Base-by-base conservation (phyloP, 2,888 invertebrate genomes). In the Biston betularia region DNA sequence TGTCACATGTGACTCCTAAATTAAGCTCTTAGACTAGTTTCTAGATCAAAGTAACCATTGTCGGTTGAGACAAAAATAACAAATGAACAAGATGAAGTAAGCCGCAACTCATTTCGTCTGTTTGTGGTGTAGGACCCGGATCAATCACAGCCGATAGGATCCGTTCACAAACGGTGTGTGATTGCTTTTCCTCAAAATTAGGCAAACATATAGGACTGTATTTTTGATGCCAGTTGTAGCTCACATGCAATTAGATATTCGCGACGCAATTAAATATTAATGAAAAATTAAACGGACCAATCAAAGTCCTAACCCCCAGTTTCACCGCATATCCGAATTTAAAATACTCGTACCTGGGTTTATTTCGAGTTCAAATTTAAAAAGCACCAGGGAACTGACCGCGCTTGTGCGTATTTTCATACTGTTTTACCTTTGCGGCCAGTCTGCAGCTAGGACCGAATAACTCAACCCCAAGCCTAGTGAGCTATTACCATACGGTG, bases 291-390 rank as follows among this genome's bases (percentile, higher is more conserved):
- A n/a, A n/a, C n/a, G n/a, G n/a, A n/a, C n/a, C n/a, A n/a, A n/a
- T n/a, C n/a, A n/a, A n/a, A n/a, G n/a, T 24, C 38, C 38, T 0
- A 9, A 38, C 3, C 38, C 38, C 38, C 38, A 38, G 38, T 38
- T 38, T 4, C n/a, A 56, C 35, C n/a, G 9, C 11, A 42, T 42
- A 42, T 42, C 9, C 9, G 44, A 42, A 34, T 34, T 49, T 34
- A 63, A 14, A 42, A 63, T 34, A 24, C 24, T 24, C 24, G 24
- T 24, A 57, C 15, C 49, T 11, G 14, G 14, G 55, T 40, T 62
- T 62, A 62, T 62, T 55, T 62, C 49, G 40, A 42, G 42, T 50
- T 35, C 34, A 40, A 50, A 56, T 50, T 35, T 35, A 63, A 56
- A 44, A 49, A 56, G 49, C 55, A 55, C 54, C 34, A 62, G 54